Evolutionary conservation across 2,888 invertebrate species (phyloP), one percentile per base, ranked within the genome.

Genomic region (Latrodectus hesperus): DNA sequence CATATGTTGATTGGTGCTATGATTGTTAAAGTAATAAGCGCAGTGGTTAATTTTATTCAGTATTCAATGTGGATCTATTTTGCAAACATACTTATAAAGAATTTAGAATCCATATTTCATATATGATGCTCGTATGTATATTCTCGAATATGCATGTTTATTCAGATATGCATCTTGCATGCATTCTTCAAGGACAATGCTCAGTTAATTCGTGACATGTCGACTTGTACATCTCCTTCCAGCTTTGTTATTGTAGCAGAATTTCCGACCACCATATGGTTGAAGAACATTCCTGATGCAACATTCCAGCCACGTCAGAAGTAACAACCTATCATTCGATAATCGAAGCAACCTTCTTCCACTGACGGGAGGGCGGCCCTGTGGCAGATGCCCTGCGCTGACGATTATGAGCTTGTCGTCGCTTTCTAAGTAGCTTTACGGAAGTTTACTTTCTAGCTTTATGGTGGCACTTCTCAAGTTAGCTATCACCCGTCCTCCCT

Each of bases 401-500:
- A 16, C 14, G 60, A 60, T 60, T 60, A 60, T 60, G 60, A 60
- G 60, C 60, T 60, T 60, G 60, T 60, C 60, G 60, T 60, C 60
- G n/a, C 60, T 60, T 60, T 60, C 60, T 60, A 60, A 60, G 60
- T n/a, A 60, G 60, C 12, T 74, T 79, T 85, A 75, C 68, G 74
- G 85, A 80, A 85, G 79, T 79, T 85, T 85, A 79, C 79, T 72
- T 74, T 70, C 65, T 14, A 26, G 12, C 77, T 65, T 70, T 52
- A 26, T 64, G 77, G 84, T 72, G 68, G 67, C 51, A 81, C 74
- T 74, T 80, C 74, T 76, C 76, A 75, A 51, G 65, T 60, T 38
- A 9, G 10, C n/a, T 26, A 12, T 53, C 70, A 71, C 72, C 64
- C 5, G 38, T 49, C 14, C 64, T 17, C 12, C 52, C 51, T n/a